These are phyloP conservation scores for Cirrhinus molitorella DNA, from an alignment of 2,797 vertebrate species.

Conservation along the genomic window DNA sequence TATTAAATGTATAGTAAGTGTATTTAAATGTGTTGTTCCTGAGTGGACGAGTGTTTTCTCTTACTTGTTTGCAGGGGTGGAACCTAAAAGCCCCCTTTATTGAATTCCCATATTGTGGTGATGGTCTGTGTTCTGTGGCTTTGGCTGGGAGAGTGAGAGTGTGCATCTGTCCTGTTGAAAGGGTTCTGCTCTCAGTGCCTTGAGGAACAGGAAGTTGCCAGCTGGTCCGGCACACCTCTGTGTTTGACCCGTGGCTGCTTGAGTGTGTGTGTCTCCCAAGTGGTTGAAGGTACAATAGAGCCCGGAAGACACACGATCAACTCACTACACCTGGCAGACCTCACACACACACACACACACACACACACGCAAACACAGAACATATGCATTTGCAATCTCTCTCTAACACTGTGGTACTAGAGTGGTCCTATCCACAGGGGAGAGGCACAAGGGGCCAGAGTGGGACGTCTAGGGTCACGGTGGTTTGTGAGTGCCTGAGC, in stretches of 20 bases:
- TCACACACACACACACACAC: constrained; percentile 43
- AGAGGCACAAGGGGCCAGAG: constrained; percentile 44
- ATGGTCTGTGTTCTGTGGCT: constrained; percentile 59
- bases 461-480: constrained; percentile 57
- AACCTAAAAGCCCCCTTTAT: constrained; percentile 48
- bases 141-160: constrained; percentile 64
- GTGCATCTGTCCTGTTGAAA: constrained; percentile 78
- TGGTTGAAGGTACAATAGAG: constrained; percentile 72
- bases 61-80: constrained; percentile 14
- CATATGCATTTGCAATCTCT: constrained; percentile 31
- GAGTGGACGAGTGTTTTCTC: neutral
- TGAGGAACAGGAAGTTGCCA: constrained; percentile 79
- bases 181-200: constrained; percentile 69
- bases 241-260: constrained; percentile 81
- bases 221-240: constrained; percentile 83
- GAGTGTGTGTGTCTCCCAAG: constrained; percentile 58
- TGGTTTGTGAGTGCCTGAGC: constrained; percentile 72
- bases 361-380: constrained; percentile 41
- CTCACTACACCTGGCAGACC: constrained; percentile 79
- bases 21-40: neutral
- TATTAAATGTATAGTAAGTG: neutral
- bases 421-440: constrained; percentile 47
- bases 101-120: constrained; percentile 64
- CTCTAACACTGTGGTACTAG: neutral
- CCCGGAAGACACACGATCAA: constrained; percentile 75